Evolutionary conservation across 2,113 vertebrate species (phyloP).

Genomic region (Coracopsis vasa): DNA sequence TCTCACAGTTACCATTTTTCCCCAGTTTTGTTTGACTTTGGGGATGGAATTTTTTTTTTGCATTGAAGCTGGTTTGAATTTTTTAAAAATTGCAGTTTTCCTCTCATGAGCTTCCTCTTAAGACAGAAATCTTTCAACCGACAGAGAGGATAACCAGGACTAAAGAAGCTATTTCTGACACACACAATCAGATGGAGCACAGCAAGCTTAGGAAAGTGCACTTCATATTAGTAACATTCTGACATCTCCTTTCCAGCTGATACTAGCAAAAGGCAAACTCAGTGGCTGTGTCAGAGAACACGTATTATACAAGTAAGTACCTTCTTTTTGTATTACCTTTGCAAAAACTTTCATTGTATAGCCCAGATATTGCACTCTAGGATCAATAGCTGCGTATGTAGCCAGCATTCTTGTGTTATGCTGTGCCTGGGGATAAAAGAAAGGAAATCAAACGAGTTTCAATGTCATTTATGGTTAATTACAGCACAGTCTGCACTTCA

Average conservation of each 20-base stretch:
- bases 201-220: neutral
- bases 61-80: neutral
- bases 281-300: neutral
- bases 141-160: neutral
- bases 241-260: neutral
- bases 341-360: constrained; percentile 99
- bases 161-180: neutral
- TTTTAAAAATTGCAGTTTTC: neutral
- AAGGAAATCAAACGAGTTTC: neutral
- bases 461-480: neutral
- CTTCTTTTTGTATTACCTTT: constrained; percentile 80
- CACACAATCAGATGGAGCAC: neutral
- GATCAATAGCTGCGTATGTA: constrained; percentile 93
- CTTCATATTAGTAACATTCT: neutral
- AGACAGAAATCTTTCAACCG: neutral
- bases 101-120: neutral
- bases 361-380: constrained; percentile 91
- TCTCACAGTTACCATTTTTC: neutral
- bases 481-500: neutral
- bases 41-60: neutral
- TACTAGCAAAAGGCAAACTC: neutral
- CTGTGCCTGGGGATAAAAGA: constrained; percentile 81
- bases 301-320: neutral
- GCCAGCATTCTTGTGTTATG: constrained; percentile 98
- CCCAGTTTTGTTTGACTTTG: neutral